phyloP scores from a whole-genome alignment of 35 echinoderm and acorn worm genomes.

The Chiridota heheva region DNA sequence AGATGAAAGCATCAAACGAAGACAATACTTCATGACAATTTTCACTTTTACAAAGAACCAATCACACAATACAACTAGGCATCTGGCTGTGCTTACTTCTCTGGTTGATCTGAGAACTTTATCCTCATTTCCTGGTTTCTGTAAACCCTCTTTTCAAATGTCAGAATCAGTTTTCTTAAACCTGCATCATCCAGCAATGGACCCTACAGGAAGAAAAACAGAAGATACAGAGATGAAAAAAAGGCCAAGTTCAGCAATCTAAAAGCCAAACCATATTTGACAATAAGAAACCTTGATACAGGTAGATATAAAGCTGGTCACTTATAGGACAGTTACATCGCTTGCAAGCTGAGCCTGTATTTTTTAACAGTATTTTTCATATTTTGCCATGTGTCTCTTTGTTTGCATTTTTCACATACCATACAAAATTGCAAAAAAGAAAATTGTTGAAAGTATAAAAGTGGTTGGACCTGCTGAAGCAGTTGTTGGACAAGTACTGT shows the following conservation, averaged over 20 bases:
- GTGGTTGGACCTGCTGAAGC: too few species aligned
- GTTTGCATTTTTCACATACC: too few species aligned
- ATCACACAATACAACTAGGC: too few species aligned
- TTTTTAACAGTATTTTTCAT: neutral
- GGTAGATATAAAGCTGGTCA: neutral
- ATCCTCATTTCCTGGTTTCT: conserved; percentile 98
- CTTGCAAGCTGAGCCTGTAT: neutral
- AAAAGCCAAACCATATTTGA: neutral
- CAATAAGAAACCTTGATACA: neutral
- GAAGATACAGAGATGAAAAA: neutral
- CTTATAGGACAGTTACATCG: neutral
- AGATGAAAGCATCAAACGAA: too few species aligned
- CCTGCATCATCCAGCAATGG: conserved; percentile 80
- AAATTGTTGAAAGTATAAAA: too few species aligned
- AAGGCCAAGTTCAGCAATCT: neutral
- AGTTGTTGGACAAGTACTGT: too few species aligned
- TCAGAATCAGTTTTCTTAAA: conserved; percentile 77
- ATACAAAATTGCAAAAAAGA: too few species aligned
- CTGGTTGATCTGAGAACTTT: conserved; percentile 90
- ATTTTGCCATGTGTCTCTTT: too few species aligned
- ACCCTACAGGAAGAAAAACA: conserved; percentile 50
- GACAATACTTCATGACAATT: too few species aligned
- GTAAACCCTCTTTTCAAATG: conserved; percentile 97
- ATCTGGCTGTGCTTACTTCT: conserved; percentile 92
- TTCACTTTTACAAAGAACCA: too few species aligned